Conservation (phyloP, 1,140 invertebrate genomes). For the Diabrotica virgifera region DNA sequence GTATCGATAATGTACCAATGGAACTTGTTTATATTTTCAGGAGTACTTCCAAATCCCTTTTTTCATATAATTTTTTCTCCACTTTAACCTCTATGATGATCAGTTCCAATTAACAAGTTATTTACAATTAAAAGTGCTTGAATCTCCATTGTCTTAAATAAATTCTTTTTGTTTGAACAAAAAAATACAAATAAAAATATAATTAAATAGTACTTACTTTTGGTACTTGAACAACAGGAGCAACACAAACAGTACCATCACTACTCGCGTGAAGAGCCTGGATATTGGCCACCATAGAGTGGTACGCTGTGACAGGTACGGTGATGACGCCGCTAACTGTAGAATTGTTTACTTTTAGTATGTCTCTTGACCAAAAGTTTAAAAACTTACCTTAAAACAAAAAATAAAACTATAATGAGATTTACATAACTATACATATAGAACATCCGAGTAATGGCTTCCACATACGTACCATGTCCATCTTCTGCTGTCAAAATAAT, state of each 20-base stretch:
- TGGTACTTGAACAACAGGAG: conserved; percentile 77
- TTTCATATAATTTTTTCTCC: too few species aligned
- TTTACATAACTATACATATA: neutral
- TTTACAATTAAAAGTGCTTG: conserved; percentile 39
- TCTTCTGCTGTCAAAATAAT: conserved; percentile 93
- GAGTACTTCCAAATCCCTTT: too few species aligned
- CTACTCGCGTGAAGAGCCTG: conserved; percentile 72
- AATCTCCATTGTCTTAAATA: conserved; percentile 29
- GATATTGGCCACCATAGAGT: conserved; percentile 92
- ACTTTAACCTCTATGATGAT: too few species aligned
- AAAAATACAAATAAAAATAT: neutral
- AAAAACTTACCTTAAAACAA: neutral
- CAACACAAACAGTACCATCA: conserved; percentile 76
- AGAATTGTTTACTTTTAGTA: conserved; percentile 46
- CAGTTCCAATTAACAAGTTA: neutral
- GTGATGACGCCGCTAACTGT: conserved; percentile 93
- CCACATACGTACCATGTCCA: conserved; percentile 69
- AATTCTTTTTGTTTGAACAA: neutral
- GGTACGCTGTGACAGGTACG: conserved; percentile 91
- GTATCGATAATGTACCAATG: too few species aligned
- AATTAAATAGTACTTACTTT: conserved; percentile 47
- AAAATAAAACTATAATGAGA: neutral
- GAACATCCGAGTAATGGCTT: too few species aligned
- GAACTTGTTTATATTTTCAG: too few species aligned
- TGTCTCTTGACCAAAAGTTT: too few species aligned